These are phyloP conservation scores for Vimba vimba DNA, from an alignment of 2,113 vertebrate genomes.

Conservation along the genomic window DNA sequence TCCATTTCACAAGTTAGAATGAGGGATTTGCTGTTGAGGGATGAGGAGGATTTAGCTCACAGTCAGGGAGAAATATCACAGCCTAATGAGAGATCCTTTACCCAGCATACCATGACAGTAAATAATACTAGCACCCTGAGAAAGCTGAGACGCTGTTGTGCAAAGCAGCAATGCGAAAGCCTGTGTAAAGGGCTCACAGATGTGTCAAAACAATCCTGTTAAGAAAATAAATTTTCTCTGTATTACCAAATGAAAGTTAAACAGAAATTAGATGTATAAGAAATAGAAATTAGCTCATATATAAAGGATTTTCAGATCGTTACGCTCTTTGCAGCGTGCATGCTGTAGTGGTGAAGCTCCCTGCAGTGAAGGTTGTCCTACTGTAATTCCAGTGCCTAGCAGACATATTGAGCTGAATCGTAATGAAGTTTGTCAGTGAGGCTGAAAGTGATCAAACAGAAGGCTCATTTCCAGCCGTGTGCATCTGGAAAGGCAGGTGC, in stretches of 20 bases:
- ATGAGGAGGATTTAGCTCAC: slow-evolving; percentile 32
- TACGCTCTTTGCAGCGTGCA: background rate
- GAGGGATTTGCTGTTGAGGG: slow-evolving; percentile 9
- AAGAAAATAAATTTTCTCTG: background rate
- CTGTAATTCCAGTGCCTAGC: slow-evolving; percentile 33
- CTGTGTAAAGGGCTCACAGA: background rate
- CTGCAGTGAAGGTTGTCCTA: slow-evolving; percentile 11
- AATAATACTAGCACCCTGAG: slow-evolving; percentile 11
- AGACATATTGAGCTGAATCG: slow-evolving; percentile 37
- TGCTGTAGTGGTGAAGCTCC: background rate
- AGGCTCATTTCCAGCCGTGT: slow-evolving; percentile 48
- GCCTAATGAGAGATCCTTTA: slow-evolving; percentile 47
- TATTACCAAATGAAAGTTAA: background rate
- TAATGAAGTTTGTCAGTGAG: slow-evolving; percentile 51
- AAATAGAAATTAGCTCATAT: background rate
- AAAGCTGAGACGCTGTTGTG: background rate
- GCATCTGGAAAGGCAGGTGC: slow-evolving; percentile 57
- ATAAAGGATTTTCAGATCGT: background rate
- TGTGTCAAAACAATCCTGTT: background rate
- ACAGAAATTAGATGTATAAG: background rate
- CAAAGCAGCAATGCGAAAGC: background rate
- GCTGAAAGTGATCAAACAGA: slow-evolving; percentile 43
- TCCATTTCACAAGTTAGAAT: slow-evolving; percentile 18
- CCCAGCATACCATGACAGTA: slow-evolving; percentile 38
- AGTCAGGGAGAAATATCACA: slow-evolving; percentile 14